Base-by-base conservation (phyloP, 2,797 vertebrate genomes). In the Tauraco hartlaubi region DNA sequence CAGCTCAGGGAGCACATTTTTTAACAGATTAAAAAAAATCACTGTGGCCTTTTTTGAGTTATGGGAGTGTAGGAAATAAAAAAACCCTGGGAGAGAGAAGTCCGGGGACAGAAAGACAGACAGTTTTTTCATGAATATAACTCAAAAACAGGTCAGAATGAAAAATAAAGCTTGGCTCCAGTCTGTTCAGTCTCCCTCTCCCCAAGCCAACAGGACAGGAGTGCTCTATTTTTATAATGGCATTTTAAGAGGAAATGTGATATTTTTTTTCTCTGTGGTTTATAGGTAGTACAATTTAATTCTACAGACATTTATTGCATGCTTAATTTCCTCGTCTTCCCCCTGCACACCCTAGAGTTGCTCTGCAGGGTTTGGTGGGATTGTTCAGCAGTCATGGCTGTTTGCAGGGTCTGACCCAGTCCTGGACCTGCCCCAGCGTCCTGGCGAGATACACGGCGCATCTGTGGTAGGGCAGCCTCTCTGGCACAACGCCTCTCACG, bases 1-100 rank as follows among this genome's bases (percentile, higher is more conserved):
- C 94, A 97, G 96, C 97, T 94, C 96, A 97, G 94, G 95, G 94
- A 97, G 91, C 92, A 92, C 95, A 94, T 98, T 97, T 97, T 97
- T 96, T 91, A 86, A 77, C 92, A 96, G 96, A 96, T 96, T 94
- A 79, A 94, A 97, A 95, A 92, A 95, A 97, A 95, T 96, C 94
- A 90, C 74, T 64, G 5, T 94, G 67, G 75, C 51, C 54, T 89
- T 92, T 94, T 90, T 86, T 76, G 90, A 95, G 91, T 93, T 95
- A 89, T 58, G 88, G 80, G 77, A 96, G 91, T 80, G 91, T 93
- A 71, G 75, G 67, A 22, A 54, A 49, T 52, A 71, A 77, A 92
- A 83, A 86, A 17, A 54, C 13, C 25, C 25, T 44, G 68, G 33
- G 41, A 49, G 90, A 61, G 22, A 62, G 54, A 91, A 97, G n/a